A percentile compares a stretch with the other conserved stretches of the same genome.
Evolutionary conservation across 2,113 vertebrate species (phyloP).

Genomic region (Plecotus auritus): DNA sequence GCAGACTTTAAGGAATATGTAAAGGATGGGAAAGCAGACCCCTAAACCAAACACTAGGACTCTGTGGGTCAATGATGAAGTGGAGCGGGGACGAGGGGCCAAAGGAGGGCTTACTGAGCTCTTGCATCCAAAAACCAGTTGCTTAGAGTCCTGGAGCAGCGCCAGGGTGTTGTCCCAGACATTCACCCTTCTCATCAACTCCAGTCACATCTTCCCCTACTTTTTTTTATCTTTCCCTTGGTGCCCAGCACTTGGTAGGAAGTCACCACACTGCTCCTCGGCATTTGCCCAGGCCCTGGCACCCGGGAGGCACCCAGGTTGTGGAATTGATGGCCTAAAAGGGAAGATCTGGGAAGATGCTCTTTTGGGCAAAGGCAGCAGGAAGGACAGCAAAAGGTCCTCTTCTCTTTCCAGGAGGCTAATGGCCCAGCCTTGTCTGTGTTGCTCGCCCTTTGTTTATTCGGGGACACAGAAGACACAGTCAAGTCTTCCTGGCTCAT

Average conservation of each 20-base stretch:
- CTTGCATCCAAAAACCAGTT: not conserved
- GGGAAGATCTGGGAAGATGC: not conserved
- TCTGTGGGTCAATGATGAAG: not conserved
- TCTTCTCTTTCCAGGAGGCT: not conserved
- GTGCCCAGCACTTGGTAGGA: not conserved
- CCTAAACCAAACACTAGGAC: not conserved
- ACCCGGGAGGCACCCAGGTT: not conserved
- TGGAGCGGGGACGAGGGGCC: accelerated
- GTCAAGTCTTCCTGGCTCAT: not conserved
- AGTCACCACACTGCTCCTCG: not conserved
- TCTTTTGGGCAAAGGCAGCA: not conserved
- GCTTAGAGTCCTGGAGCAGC: not conserved
- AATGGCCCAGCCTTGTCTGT: not conserved
- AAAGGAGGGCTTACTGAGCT: not conserved
- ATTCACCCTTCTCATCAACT: not conserved
- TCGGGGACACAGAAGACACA: not conserved
- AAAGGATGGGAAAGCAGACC: too few species aligned
- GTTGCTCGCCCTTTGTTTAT: not conserved
- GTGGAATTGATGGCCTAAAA: not conserved
- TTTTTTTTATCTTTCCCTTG: not conserved
- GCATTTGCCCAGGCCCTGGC: not conserved
- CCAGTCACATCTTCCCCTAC: not conserved
- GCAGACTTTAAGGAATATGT: not conserved
- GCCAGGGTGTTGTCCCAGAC: not conserved
- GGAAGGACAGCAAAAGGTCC: not conserved